These are phyloP conservation scores for Salvelinus fontinalis DNA, from an alignment of 2,113 vertebrate genomes.

Conservation along the genomic window DNA sequence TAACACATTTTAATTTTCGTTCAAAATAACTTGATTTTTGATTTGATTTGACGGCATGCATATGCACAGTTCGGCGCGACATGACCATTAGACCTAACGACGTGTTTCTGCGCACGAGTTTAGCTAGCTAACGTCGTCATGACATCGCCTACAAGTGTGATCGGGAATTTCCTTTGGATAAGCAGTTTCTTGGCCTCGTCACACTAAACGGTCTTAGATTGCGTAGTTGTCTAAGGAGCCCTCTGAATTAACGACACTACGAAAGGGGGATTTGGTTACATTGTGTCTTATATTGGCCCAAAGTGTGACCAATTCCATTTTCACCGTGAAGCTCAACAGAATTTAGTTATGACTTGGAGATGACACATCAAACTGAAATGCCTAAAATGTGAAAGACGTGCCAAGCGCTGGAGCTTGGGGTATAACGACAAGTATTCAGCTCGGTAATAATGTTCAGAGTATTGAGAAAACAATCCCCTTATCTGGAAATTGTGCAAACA, in stretches of 20 bases:
- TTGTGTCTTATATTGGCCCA: conserved; percentile 40
- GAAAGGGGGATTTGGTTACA: conserved; percentile 45
- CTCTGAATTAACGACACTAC: conserved; percentile 28
- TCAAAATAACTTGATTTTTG: too few relatives aligned
- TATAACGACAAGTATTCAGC: conserved; percentile 7
- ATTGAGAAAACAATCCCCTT: conserved; percentile 30
- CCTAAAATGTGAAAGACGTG: conserved; percentile 54
- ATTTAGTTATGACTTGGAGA: conserved; percentile 50
- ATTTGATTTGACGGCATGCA: too few relatives aligned
- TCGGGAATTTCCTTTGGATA: too few relatives aligned
- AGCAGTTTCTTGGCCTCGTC: too few relatives aligned
- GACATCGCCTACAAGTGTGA: too few relatives aligned
- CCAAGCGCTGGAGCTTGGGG: conserved; percentile 38
- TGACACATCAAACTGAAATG: conserved; percentile 68
- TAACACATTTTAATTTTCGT: too few relatives aligned
- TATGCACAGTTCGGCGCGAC: too few relatives aligned
- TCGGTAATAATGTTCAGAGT: conserved; percentile 25
- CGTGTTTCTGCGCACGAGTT: too few relatives aligned
- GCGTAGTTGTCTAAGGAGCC: conserved; percentile 21
- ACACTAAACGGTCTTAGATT: too few relatives aligned
- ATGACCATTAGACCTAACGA: too few relatives aligned
- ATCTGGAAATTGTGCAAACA: background rate
- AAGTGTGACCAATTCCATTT: conserved; percentile 65
- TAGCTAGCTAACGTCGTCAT: too few relatives aligned
- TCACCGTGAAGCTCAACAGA: conserved; percentile 43